Conservation (phyloP, 2,113 vertebrate species). For the Zingel zingel region DNA sequence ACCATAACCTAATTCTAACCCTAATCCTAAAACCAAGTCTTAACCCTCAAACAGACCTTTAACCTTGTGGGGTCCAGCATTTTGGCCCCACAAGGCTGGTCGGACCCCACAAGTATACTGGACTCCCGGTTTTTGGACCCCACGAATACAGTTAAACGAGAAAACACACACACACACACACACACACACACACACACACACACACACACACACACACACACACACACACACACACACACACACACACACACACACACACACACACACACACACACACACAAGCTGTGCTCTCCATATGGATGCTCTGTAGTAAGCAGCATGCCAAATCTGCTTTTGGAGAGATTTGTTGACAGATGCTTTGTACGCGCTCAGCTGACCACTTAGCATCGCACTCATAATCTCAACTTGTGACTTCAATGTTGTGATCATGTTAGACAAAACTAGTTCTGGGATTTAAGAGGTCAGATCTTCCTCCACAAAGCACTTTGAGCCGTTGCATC, state of each 20-base stretch:
- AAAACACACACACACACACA: slow-evolving; percentile 16
- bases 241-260: slow-evolving; percentile 12
- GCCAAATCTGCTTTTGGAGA: slow-evolving; percentile 49
- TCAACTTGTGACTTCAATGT: slow-evolving; percentile 23
- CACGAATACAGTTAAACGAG: no score
- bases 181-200: slow-evolving; percentile 16
- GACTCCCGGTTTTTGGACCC: no score
- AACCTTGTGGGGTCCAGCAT: no score
- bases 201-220: slow-evolving; percentile 7
- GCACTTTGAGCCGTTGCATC: background rate
- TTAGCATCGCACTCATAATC: slow-evolving; percentile 12
- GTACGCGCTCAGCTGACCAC: slow-evolving; percentile 41
- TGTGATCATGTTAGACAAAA: background rate
- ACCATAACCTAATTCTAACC: no score
- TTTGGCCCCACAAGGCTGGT: no score
- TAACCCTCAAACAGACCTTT: no score
- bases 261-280: slow-evolving; percentile 23
- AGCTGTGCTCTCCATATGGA: slow-evolving; percentile 31
- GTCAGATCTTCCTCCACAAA: background rate
- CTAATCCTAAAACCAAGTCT: no score
- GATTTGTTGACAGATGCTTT: slow-evolving; percentile 62
- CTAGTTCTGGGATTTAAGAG: background rate
- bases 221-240: slow-evolving; percentile 13
- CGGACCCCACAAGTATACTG: no score
- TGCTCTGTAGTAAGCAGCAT: slow-evolving; percentile 24